phyloP scores from a whole-genome alignment of 1,140 invertebrate genomes.

The Drosophila kikkawai region DNA sequence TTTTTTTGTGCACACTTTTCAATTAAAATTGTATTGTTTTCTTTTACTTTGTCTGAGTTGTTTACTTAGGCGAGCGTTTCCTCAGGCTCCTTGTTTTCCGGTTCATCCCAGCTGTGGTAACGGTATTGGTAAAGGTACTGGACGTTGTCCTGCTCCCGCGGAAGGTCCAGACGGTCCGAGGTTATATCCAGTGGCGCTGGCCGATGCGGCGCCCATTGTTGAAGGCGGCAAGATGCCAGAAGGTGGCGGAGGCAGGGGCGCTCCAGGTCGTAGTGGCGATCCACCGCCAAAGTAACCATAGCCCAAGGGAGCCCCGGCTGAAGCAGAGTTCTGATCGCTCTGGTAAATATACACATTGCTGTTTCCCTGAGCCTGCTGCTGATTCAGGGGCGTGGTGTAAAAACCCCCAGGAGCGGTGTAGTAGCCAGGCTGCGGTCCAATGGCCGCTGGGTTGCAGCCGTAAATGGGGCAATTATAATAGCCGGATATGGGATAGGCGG shows the following conservation, averaged over 20 bases:
- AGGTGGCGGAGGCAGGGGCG: slow-evolving; percentile 15
- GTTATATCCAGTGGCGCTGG: slow-evolving; percentile 50
- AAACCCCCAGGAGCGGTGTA: slow-evolving; percentile 39
- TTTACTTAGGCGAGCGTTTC: slow-evolving; percentile 74
- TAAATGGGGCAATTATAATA: slow-evolving; percentile 68
- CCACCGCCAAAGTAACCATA: slow-evolving; percentile 40
- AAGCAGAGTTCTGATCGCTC: slow-evolving; percentile 61
- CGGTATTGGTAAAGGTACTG: slow-evolving; percentile 35
- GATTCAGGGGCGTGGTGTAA: slow-evolving; percentile 49
- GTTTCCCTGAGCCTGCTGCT: slow-evolving; percentile 66
- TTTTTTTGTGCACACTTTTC: slow-evolving; percentile 65
- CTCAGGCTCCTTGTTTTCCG: slow-evolving; percentile 17
- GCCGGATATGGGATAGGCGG: slow-evolving; percentile 57
- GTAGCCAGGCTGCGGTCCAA: slow-evolving; percentile 52
- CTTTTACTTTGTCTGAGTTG: slow-evolving; percentile 76
- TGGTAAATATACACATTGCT: slow-evolving; percentile 74
- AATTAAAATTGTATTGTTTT: slow-evolving; percentile 85
- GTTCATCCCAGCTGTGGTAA: slow-evolving; percentile 37
- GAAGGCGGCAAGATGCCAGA: slow-evolving; percentile 5
- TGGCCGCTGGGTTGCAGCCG: slow-evolving; percentile 59
- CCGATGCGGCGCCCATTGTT: slow-evolving; percentile 22
- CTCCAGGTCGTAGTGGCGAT: slow-evolving; percentile 26
- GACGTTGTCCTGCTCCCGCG: slow-evolving; percentile 23
- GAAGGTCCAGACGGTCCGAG: slow-evolving; percentile 23
- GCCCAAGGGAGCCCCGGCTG: slow-evolving; percentile 28